Percentiles rank a stretch among this genome's conserved stretches.
Conservation (phyloP, 2,888 invertebrate genomes). For the Tanytarsus gracilentus region DNA sequence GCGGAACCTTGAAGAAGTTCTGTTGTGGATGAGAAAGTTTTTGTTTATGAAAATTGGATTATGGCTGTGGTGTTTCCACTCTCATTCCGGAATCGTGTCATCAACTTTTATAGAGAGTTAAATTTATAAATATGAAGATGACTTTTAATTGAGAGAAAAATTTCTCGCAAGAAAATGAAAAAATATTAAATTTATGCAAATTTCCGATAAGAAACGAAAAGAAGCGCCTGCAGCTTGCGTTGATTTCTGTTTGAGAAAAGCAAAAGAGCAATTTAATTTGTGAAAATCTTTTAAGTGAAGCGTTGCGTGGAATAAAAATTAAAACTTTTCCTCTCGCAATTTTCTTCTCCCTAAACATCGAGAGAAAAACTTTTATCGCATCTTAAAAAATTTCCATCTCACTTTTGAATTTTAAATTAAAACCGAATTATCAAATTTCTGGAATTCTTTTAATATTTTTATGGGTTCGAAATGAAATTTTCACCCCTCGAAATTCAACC, state of each 20-base stretch:
- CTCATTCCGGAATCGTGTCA: neutral
- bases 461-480: too few species aligned
- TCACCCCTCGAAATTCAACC: neutral
- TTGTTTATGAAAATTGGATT: conserved; percentile 11
- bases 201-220: neutral
- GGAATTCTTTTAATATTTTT: neutral
- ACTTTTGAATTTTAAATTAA: conserved; percentile 4
- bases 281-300: neutral
- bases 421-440: conserved; percentile 18
- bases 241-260: neutral
- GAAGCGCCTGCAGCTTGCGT: neutral
- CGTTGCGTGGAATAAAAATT: too few species aligned
- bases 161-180: neutral
- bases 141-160: neutral
- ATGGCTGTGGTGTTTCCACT: conserved; percentile 4
- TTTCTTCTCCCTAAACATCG: neutral
- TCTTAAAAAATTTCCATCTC: neutral
- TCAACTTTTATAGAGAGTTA: too few species aligned
- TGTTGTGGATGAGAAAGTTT: conserved; percentile 8
- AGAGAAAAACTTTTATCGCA: too few species aligned
- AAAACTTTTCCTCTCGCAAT: neutral
- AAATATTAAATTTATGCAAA: conserved; percentile 22
- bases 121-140: too few species aligned
- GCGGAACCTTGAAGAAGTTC: neutral
- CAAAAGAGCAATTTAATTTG: neutral